These are phyloP conservation scores for Hydroisotoma schaefferi DNA, from an alignment of 2,888 invertebrate genomes.

Conservation along the genomic window DNA sequence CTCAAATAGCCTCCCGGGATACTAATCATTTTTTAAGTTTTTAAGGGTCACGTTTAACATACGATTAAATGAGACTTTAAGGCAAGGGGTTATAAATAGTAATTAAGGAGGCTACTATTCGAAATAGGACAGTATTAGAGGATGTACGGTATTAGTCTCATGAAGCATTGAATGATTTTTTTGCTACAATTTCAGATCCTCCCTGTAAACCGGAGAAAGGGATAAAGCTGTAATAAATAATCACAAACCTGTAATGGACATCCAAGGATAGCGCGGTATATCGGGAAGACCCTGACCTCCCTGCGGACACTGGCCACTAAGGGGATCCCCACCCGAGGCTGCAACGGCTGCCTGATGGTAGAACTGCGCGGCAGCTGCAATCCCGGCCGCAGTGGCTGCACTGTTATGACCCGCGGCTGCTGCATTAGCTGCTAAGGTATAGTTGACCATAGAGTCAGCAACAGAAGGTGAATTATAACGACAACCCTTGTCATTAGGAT, in stretches of 20 bases:
- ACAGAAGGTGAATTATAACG: conserved; percentile 69
- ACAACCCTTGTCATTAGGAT: conserved; percentile 69
- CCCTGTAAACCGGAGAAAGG: not conserved
- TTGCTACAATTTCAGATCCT: not conserved
- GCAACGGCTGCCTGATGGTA: conserved; percentile 69
- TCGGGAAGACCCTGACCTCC: conserved; percentile 85
- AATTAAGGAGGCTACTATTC: too few relatives aligned
- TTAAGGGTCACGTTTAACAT: too few relatives aligned
- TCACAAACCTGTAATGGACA: conserved; percentile 79
- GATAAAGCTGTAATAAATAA: too few relatives aligned
- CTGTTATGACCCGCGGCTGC: conserved; percentile 54
- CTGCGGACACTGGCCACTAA: conserved; percentile 71
- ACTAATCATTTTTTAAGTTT: too few relatives aligned
- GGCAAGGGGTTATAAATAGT: too few relatives aligned
- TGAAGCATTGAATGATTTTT: too few relatives aligned
- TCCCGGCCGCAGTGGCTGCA: conserved; percentile 44
- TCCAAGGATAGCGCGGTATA: conserved; percentile 92
- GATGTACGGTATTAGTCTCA: not conserved
- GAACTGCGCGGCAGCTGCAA: conserved; percentile 78
- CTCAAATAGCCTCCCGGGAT: too few relatives aligned
- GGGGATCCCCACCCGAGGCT: conserved; percentile 73
- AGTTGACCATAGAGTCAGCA: conserved; percentile 74
- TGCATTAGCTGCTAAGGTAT: conserved; percentile 66
- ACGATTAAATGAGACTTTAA: too few relatives aligned
- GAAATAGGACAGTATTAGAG: not conserved